Evolutionary conservation across 2,888 invertebrate species (phyloP).

Genomic region (Merodon equestris): DNA sequence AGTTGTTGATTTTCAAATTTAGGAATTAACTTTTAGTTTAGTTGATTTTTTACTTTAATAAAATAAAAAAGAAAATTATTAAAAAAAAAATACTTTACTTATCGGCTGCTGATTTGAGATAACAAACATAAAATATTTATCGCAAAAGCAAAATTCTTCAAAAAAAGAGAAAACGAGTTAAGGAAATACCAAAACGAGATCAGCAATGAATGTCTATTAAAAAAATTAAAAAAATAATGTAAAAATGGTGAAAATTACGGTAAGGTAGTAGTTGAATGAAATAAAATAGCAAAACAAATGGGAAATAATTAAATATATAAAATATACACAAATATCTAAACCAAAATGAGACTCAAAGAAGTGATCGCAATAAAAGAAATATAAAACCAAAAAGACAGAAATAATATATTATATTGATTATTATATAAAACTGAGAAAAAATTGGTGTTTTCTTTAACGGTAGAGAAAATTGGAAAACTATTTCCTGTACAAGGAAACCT

Average conservation of each 20-base stretch:
- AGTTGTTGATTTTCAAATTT: no score
- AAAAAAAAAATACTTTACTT: conserved; percentile 20
- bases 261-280: conserved; percentile 1
- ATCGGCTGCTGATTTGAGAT: conserved; percentile 52
- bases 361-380: conserved; percentile 64
- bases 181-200: conserved; percentile 18
- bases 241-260: conserved; percentile 7
- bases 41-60: conserved; percentile 26
- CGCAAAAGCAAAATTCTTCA: conserved; percentile 29
- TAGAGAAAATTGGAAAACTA: no score
- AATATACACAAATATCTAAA: conserved; percentile 5
- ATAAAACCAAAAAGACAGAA: conserved; percentile 20
- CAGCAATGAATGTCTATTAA: conserved; percentile 64
- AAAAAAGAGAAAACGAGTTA: neutral
- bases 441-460: conserved; percentile 1
- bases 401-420: conserved; percentile 65
- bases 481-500: no score
- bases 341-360: conserved; percentile 58
- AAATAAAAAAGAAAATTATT: conserved; percentile 4
- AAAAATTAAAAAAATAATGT: conserved; percentile 18
- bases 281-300: conserved; percentile 11
- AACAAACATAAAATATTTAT: conserved; percentile 22
- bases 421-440: conserved; percentile 45
- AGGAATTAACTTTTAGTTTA: neutral
- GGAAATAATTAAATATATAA: conserved; percentile 1